Evolutionary conservation across 2,888 invertebrate species (phyloP).

Genomic region (Hedya salicella): DNA sequence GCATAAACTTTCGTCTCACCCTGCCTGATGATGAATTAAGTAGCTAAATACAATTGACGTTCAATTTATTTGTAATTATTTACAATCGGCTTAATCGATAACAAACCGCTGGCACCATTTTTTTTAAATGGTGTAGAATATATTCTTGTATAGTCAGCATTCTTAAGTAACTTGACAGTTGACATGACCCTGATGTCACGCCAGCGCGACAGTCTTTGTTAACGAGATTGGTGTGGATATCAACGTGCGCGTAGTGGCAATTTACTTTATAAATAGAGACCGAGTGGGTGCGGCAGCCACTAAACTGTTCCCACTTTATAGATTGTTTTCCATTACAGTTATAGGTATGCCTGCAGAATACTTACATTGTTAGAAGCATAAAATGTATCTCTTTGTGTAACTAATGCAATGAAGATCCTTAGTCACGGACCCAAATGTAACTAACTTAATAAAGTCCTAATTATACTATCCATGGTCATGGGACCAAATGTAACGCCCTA

Average conservation of each 20-base stretch:
- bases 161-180: constrained; percentile 35
- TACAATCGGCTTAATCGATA: too few relatives aligned
- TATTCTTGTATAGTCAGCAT: too few relatives aligned
- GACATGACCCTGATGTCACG: constrained; percentile 30
- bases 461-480: too few relatives aligned
- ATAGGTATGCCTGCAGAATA: constrained; percentile 1
- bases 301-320: constrained; percentile 76
- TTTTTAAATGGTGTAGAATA: too few relatives aligned
- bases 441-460: too few relatives aligned
- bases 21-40: too few relatives aligned
- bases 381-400: constrained; percentile 11
- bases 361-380: constrained; percentile 10
- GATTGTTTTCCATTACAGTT: constrained; percentile 63
- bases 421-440: too few relatives aligned
- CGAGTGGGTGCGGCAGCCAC: constrained; percentile 72
- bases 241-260: constrained; percentile 72
- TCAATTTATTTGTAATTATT: too few relatives aligned
- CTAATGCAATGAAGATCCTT: not conserved
- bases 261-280: constrained; percentile 81
- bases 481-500: too few relatives aligned
- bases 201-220: constrained; percentile 49
- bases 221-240: constrained; percentile 68
- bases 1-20: too few relatives aligned
- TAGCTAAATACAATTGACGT: too few relatives aligned
- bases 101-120: too few relatives aligned